Percentiles rank a stretch among this genome's conserved stretches.
Conservation (phyloP, 2,888 invertebrate species). For the Tethea ocularis region DNA sequence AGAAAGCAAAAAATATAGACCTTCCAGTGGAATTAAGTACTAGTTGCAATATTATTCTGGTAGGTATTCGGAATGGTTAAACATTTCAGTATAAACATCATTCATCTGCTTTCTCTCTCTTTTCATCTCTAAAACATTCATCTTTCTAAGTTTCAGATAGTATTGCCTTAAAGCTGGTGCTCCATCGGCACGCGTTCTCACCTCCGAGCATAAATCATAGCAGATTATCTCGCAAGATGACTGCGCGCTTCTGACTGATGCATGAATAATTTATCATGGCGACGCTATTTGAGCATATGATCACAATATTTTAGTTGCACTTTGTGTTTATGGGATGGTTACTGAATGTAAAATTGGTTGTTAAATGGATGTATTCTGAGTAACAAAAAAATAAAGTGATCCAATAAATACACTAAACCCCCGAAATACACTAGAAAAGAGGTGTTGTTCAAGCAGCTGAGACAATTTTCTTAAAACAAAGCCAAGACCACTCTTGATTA, state of each 20-base stretch:
- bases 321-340: neutral
- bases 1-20: too few species aligned
- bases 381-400: too few species aligned
- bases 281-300: conserved; percentile 27
- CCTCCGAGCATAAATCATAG: conserved; percentile 48
- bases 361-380: too few species aligned
- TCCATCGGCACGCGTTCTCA: conserved; percentile 17
- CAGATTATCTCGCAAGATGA: conserved; percentile 49
- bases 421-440: too few species aligned
- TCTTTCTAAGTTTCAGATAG: conserved; percentile 1
- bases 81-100: too few species aligned
- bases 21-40: too few species aligned
- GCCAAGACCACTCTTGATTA: too few species aligned
- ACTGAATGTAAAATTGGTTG: neutral
- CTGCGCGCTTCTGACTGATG: conserved; percentile 35
- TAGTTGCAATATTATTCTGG: neutral
- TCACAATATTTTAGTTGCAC: conserved; percentile 15
- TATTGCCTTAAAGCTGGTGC: conserved; percentile 2
- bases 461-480: too few species aligned
- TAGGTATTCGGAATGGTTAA: too few species aligned
- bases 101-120: neutral
- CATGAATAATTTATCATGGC: conserved; percentile 47
- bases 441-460: too few species aligned
- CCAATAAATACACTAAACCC: too few species aligned
- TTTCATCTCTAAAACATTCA: conserved; percentile 2